phyloP scores from a whole-genome alignment of 2,888 invertebrate species.

The Criorhina ranunculi region DNA sequence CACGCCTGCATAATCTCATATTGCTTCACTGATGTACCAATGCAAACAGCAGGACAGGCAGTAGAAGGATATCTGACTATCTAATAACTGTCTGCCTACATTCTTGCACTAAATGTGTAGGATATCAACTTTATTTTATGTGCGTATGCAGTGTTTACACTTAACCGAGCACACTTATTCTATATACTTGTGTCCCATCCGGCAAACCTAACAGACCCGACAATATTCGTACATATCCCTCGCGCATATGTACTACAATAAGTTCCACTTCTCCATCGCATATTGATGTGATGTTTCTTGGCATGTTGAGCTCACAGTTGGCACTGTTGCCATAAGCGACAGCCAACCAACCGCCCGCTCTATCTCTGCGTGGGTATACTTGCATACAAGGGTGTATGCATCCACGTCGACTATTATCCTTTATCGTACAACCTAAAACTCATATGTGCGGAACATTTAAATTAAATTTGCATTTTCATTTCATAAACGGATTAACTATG shows the following conservation, averaged over 20 bases:
- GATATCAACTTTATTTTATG: constrained; percentile 72
- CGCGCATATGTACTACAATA: constrained; percentile 42
- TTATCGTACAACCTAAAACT: constrained; percentile 74
- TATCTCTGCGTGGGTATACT: neutral
- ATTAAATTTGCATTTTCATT: constrained; percentile 79
- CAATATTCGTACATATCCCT: constrained; percentile 29
- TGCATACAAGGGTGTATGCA: constrained; percentile 56
- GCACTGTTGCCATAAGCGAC: constrained; percentile 74
- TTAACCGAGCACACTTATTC: constrained; percentile 62
- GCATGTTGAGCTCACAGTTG: constrained; percentile 70
- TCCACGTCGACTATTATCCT: constrained; percentile 69
- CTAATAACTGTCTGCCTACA: constrained; percentile 67
- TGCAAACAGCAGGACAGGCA: constrained; percentile 51
- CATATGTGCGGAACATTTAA: constrained; percentile 77
- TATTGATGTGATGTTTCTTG: constrained; percentile 75
- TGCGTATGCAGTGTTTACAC: constrained; percentile 70
- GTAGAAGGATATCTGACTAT: constrained; percentile 69
- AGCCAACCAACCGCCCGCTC: constrained; percentile 31
- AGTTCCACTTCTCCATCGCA: constrained; percentile 68
- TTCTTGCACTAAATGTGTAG: constrained; percentile 70
- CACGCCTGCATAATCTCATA: constrained; percentile 59
- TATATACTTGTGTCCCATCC: constrained; percentile 33
- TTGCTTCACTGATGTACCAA: constrained; percentile 61
- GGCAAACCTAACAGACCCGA: constrained; percentile 7
- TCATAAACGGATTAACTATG: constrained; percentile 78